Base-by-base conservation (phyloP, 2,113 vertebrate genomes). In the Epinephelus moara region DNA sequence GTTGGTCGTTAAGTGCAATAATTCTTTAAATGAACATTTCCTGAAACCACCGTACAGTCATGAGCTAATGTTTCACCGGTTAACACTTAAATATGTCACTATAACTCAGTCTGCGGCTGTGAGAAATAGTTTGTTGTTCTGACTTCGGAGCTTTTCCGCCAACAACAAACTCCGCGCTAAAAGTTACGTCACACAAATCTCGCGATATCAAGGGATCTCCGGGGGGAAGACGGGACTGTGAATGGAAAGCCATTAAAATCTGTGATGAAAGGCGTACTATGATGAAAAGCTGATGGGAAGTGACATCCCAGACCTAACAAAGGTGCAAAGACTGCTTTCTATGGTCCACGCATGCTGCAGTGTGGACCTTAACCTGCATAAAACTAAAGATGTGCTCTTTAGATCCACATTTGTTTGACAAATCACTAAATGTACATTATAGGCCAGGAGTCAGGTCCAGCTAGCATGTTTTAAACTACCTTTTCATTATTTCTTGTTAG, bases 81-180 rank as follows among this genome's bases (percentile, higher is more conserved):
- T 0, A 25, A 47, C 55, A 1, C 2, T 0, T n/a, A 47, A 21
- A 19, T 1, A 5, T 10, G 1, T 1, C 6, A 21, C 13, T 4
- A 0, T 37, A 0, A 19, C 2, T 25, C 21, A 0, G 33, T n/a
- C 4, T 30, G 42, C 2, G 17, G 13, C 7, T 4, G 0, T 37
- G 25, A 4, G 25, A 55, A 62, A 59, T 0, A 6, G 37, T 25
- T 80, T 18, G 6, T 60, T 50, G 18, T 79, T 75, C 0, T 25
- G 17, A 7, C 1, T 55, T n/a, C 3, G 23, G 37, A 37, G 40
- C 37, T 81, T 86, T 89, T 93, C 91, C 80, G 90, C 92, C 80
- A 89, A 88, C 87, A 86, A 92, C 93, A 92, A 94, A 94, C 89
- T 93, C 45, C 93, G 87, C 94, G 94, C 93, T 90, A 73, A 94